Conservation (phyloP, 2,888 invertebrate genomes). For the Bellardia pandia region DNA sequence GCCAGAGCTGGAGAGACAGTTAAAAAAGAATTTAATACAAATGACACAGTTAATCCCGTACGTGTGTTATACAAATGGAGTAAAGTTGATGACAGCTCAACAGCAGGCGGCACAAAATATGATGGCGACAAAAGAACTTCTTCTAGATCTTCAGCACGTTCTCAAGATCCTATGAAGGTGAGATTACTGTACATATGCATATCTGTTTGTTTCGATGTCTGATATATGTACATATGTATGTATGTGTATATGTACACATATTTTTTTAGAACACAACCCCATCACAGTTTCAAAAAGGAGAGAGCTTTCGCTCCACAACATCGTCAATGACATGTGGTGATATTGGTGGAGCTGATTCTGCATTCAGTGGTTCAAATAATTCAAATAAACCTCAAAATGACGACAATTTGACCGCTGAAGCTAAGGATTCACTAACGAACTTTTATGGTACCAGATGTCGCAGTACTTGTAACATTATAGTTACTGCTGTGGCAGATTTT, state of each 20-base stretch:
- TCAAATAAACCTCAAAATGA: constrained; percentile 76
- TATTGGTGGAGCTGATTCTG: constrained; percentile 82
- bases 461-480: constrained; percentile 89
- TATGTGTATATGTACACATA: background rate
- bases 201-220: background rate
- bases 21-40: constrained; percentile 77
- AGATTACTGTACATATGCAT: background rate
- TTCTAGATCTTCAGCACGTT: constrained; percentile 42
- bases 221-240: background rate
- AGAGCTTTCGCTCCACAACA: constrained; percentile 82
- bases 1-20: constrained; percentile 85
- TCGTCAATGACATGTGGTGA: constrained; percentile 85
- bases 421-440: constrained; percentile 35
- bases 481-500: constrained; percentile 85
- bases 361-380: constrained; percentile 85
- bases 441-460: constrained; percentile 85
- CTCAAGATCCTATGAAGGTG: constrained; percentile 60
- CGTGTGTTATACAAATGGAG: constrained; percentile 84
- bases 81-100: constrained; percentile 84
- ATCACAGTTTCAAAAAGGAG: constrained; percentile 67
- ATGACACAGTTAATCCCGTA: constrained; percentile 83
- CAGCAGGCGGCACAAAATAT: constrained; percentile 25
- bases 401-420: constrained; percentile 13
- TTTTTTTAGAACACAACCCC: constrained; percentile 33
- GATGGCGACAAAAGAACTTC: constrained; percentile 58